Evolutionary conservation across 2,888 invertebrate genomes (phyloP), one percentile per base, ranked within the genome.

Genomic region (Clunio marinus): DNA sequence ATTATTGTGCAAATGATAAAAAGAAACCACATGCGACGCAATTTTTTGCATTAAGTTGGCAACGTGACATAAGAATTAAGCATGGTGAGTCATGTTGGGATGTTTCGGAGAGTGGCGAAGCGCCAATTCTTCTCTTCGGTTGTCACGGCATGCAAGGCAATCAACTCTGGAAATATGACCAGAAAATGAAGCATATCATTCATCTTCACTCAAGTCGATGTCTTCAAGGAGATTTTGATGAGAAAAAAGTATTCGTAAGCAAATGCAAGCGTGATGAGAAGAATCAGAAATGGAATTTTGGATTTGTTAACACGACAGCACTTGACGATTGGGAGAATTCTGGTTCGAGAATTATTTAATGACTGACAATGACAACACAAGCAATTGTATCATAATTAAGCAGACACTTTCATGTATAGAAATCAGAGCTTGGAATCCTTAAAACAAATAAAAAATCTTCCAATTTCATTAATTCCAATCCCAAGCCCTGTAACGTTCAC

Each of bases 131-230:
- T 22, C 79, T 96, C 70, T 97, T 89, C 81, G 83, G 84, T 8
- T 97, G 97, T 73, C 97, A 97, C 75, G 88, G 92, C 0, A 88
- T 89, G 75, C 88, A 91, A 69, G 97, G 97, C 1, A 97, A 98
- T 80, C 97, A 98, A 77, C 82, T 90, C 71, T 97, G 94, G 91
- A 85, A 85, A 73, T 96, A 93, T 75, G 84, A 89, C 72, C 75
- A n/a, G 1, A 13, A 58, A 13, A 32, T 15, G 0, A 57, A 68
- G 17, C 58, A 58, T 15, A 68, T 68, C 20, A 35, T 46, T 10
- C 68, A 58, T 27, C 57, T 41, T 3, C 55, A 46, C 8, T 28
- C 41, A 22, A 58, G 22, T 7, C 25, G 68, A 25, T 68, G 68
- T 22, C 22, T 68, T 4, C 41, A 68, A 5, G 58, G 35, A 15